These are phyloP conservation scores for Microtus montanus DNA, from an alignment of 2,113 vertebrate species.

Conservation along the genomic window DNA sequence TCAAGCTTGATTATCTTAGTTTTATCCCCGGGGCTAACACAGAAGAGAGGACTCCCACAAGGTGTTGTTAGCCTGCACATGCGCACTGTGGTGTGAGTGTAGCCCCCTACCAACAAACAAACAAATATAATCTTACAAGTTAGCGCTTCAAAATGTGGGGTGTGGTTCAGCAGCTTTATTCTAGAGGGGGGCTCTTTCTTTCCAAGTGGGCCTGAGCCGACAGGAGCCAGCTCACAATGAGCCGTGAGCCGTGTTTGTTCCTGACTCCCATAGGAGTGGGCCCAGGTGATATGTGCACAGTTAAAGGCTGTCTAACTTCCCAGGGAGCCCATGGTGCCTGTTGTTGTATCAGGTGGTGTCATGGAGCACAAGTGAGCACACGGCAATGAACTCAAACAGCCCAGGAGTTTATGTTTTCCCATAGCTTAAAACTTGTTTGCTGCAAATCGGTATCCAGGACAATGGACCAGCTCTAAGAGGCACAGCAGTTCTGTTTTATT, in stretches of 20 bases:
- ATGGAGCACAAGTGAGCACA: not conserved
- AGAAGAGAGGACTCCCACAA: not conserved
- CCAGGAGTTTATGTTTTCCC: not conserved
- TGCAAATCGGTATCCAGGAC: not conserved
- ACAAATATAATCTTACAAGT: not conserved
- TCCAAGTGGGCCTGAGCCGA: not conserved
- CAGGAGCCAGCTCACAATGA: not conserved
- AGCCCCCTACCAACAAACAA: not conserved
- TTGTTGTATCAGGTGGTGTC: no score
- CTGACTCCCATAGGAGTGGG: not conserved
- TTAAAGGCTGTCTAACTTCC: not conserved
- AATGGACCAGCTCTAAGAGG: not conserved
- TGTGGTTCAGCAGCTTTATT: not conserved
- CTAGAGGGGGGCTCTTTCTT: not conserved
- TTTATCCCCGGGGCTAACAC: not conserved
- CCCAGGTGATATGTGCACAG: not conserved
- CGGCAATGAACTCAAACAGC: not conserved
- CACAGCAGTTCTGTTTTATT: not conserved
- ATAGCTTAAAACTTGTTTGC: constrained; percentile 19
- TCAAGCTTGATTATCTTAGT: not conserved
- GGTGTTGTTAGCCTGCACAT: not conserved
- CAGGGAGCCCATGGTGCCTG: not conserved
- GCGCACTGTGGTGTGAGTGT: no score
- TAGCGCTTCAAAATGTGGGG: not conserved
- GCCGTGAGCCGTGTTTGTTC: not conserved